Evolutionary conservation across 2,113 vertebrate species (phyloP), one percentile per base, ranked within the genome.

Genomic region (Propithecus coquereli): DNA sequence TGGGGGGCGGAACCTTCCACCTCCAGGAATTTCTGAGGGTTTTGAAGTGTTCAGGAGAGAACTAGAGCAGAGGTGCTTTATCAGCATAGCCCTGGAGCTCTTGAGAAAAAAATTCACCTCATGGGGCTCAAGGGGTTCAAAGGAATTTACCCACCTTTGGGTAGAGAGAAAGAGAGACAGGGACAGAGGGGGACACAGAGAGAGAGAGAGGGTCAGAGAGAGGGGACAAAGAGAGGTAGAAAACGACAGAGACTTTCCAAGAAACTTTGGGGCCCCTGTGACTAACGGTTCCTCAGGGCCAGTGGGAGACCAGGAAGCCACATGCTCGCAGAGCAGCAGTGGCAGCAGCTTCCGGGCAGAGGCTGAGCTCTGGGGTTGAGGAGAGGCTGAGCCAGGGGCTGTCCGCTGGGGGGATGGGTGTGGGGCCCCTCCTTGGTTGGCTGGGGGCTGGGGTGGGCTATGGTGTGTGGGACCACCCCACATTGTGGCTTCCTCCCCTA

Each of bases 401-500:
- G 34, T 50, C 45, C 2, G 3, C 57, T 52, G 40, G 23, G 91
- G 32, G 27, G 50, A 9, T 3, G 32, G 30, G 20, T 0, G 0
- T 8, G 7, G 0, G 17, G n/a, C 18, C 11, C 5, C 71, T 94
- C 27, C 47, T 66, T n/a, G 65, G 70, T 12, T 27, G 17, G 73
- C 11, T 13, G 14, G 0, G 59, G 68, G 30, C 3, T 4, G 34
- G n/a, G 54, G 50, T 27, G 30, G 76, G 37, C 45, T 30, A 0
- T 12, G 17, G 25, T 11, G 11, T 14, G 17, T 3, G 8, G 25
- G 73, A 2, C 61, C 17, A 3, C 54, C 23, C 1, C 0, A 0
- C 89, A 91, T 54, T 18, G 9, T n/a, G 74, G 0, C 65, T 34
- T 74, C 85, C 10, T 0, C 84, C 68, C 30, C n/a, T 96, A 99